A percentile compares a stretch with the other conserved stretches of the same genome.
phyloP scores from a whole-genome alignment of 2,888 invertebrate genomes.

The Erebia ligea region DNA sequence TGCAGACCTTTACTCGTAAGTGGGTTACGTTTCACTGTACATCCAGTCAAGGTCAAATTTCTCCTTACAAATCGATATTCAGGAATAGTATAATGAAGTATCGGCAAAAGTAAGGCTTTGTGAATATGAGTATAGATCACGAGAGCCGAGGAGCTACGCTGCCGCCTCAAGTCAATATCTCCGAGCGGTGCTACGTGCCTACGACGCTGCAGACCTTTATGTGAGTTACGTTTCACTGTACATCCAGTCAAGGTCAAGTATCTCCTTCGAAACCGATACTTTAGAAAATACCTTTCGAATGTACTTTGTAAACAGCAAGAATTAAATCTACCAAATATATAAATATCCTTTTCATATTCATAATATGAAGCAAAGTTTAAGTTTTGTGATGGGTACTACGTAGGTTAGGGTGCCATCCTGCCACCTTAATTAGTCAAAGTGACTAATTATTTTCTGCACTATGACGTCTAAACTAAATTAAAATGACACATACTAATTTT shows the following conservation, averaged over 20 bases:
- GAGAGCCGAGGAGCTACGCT: conserved; percentile 90
- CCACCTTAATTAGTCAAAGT: no score
- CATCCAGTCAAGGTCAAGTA: conserved; percentile 31
- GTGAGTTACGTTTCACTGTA: conserved; percentile 52
- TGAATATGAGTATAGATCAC: conserved; percentile 87
- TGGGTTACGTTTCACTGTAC: conserved; percentile 47
- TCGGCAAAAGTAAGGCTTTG: no score
- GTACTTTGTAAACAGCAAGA: no score
- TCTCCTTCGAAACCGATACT: conserved; percentile 17
- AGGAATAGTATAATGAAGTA: not conserved
- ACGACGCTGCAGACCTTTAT: conserved; percentile 89
- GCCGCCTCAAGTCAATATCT: conserved; percentile 92
- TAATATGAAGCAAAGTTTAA: no score
- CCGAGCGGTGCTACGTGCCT: conserved; percentile 90
- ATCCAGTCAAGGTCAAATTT: conserved; percentile 34
- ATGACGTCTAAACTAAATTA: no score
- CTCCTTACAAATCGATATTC: conserved; percentile 12
- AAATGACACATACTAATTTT: no score
- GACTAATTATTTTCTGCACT: no score
- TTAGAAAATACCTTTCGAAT: not conserved
- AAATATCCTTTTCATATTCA: no score
- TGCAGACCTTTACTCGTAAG: conserved; percentile 90
- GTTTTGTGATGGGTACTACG: no score
- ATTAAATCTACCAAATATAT: no score
- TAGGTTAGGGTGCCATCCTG: no score